A percentile compares a stretch with the other conserved stretches of the same genome.
These are phyloP conservation scores for Boloria euphrosyne DNA, from an alignment of 2,888 invertebrate genomes.

Conservation along the genomic window DNA sequence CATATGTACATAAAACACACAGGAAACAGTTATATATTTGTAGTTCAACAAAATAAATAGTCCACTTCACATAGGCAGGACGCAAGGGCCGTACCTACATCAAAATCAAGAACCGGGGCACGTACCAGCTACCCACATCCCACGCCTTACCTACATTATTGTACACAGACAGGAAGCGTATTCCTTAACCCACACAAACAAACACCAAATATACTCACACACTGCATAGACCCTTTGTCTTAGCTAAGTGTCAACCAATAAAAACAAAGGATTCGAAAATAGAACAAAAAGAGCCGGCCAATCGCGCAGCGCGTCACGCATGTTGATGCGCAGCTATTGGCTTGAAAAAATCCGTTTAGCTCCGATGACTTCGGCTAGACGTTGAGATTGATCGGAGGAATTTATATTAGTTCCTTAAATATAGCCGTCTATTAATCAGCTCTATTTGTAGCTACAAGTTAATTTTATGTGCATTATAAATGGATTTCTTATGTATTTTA, in stretches of 20 bases:
- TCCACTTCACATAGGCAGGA: conserved; percentile 59
- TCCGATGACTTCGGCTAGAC: conserved; percentile 77
- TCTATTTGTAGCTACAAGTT: neutral
- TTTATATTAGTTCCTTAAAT: conserved; percentile 56
- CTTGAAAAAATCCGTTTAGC: conserved; percentile 81
- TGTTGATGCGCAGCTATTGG: conserved; percentile 80
- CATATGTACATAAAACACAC: neutral
- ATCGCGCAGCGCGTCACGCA: conserved; percentile 77
- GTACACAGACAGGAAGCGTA: conserved; percentile 64
- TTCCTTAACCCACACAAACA: conserved; percentile 76
- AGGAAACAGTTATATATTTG: neutral
- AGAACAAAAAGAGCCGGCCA: conserved; percentile 80
- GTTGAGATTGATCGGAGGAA: conserved; percentile 71
- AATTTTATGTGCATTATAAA: conserved; percentile 2
- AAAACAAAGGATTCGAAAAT: conserved; percentile 82
- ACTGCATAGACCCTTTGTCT: conserved; percentile 78
- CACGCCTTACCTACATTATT: conserved; percentile 54
- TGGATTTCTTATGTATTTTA: neutral
- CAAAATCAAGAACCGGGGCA: conserved; percentile 73
- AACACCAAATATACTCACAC: conserved; percentile 69
- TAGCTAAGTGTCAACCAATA: conserved; percentile 83
- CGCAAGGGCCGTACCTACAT: conserved; percentile 70
- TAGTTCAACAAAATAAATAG: conserved; percentile 60
- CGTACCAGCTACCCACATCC: conserved; percentile 59
- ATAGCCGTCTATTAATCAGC: conserved; percentile 22